phyloP scores from a whole-genome alignment of 2,113 vertebrate species.

The Puntigrus tetrazona region DNA sequence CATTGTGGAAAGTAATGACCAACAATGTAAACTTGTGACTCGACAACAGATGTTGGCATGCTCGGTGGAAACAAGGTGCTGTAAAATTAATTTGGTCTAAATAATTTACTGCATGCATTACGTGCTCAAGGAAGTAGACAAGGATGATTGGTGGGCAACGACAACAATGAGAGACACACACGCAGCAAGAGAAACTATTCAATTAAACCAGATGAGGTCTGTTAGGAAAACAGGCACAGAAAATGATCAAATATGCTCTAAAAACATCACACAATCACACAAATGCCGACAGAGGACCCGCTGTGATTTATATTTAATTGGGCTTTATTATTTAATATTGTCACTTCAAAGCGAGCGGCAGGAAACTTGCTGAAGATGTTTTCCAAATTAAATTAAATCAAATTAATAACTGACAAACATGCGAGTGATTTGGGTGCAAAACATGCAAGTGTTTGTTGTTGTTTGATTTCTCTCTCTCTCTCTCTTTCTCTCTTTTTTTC shows the following conservation, averaged over 20 bases:
- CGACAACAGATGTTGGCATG: constrained; percentile 84
- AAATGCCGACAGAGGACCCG: constrained; percentile 67
- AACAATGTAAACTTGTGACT: constrained; percentile 80
- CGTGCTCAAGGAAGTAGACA: constrained; percentile 80
- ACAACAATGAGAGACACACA: constrained; percentile 68
- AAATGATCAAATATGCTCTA: constrained; percentile 76
- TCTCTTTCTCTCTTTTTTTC: neutral
- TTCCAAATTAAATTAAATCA: constrained; percentile 77
- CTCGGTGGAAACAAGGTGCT: constrained; percentile 78
- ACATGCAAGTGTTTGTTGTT: constrained; percentile 45
- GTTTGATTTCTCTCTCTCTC: neutral
- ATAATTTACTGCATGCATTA: constrained; percentile 85
- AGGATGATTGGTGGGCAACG: constrained; percentile 68
- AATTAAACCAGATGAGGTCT: constrained; percentile 73
- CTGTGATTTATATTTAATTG: constrained; percentile 84
- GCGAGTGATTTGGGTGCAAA: constrained; percentile 53
- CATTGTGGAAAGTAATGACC: constrained; percentile 85
- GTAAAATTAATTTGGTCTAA: constrained; percentile 81
- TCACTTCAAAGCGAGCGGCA: constrained; percentile 79
- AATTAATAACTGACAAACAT: constrained; percentile 74
- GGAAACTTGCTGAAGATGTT: constrained; percentile 76
- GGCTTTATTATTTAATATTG: constrained; percentile 81
- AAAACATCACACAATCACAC: constrained; percentile 77
- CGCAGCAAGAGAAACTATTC: constrained; percentile 67
- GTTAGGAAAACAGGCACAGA: constrained; percentile 69